Evolutionary conservation across 1,140 invertebrate species (phyloP).

Genomic region (Pseudomyrmex dendroicus): DNA sequence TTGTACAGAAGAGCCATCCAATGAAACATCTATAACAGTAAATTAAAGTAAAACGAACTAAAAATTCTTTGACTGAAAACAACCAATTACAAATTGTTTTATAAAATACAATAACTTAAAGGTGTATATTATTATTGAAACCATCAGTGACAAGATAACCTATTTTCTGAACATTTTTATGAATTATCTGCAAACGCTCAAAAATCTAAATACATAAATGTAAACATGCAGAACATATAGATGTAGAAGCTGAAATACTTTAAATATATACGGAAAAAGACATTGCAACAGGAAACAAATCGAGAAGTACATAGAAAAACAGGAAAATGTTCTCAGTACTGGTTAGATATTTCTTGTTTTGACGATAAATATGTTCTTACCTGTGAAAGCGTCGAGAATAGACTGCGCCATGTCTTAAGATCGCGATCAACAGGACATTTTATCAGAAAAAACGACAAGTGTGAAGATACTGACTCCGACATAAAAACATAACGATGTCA

Average conservation of each 20-base stretch:
- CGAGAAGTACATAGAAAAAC: not conserved
- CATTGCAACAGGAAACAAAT: too few relatives aligned
- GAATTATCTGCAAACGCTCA: not conserved
- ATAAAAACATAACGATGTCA: slow-evolving; percentile 71
- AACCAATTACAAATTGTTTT: slow-evolving; percentile 3
- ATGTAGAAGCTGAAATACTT: not conserved
- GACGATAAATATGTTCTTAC: slow-evolving; percentile 68
- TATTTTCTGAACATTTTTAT: not conserved
- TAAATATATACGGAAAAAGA: not conserved
- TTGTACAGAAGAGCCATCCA: slow-evolving; percentile 82
- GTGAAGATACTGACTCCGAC: slow-evolving; percentile 60
- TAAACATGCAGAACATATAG: not conserved
- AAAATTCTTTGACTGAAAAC: not conserved
- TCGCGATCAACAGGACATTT: slow-evolving; percentile 62
- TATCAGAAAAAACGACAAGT: slow-evolving; percentile 45
- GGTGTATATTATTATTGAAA: not conserved
- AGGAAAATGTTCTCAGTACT: slow-evolving; percentile 12
- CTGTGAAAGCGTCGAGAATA: slow-evolving; percentile 82
- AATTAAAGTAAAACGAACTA: slow-evolving; percentile 28
- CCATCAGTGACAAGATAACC: not conserved
- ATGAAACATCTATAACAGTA: slow-evolving; percentile 76
- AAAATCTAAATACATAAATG: not conserved
- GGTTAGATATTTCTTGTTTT: slow-evolving; percentile 67
- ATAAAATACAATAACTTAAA: not conserved
- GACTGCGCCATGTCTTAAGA: slow-evolving; percentile 79